Evolutionary conservation across 2,888 invertebrate genomes (phyloP), one percentile per base, ranked within the genome.

Genomic region (Onthophagus sagittarius): DNA sequence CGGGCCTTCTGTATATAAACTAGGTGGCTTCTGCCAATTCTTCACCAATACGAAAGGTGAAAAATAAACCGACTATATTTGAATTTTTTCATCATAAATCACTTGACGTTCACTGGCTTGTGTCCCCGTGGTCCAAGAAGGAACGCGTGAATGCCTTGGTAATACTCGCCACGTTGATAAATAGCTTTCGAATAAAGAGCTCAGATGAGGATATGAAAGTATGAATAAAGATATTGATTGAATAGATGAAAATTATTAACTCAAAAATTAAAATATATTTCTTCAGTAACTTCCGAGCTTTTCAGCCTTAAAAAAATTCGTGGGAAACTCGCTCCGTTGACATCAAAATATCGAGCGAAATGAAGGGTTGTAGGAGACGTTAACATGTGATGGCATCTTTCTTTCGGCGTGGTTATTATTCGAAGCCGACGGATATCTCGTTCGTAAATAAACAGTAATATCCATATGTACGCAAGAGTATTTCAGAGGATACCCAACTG

Each of bases 41-140:
- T 67, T n/a, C n/a, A n/a, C 23, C 31, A 32, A 67, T 7, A 23
- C 67, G 67, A 23, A 23, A 23, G 13, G 31, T 23, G 31, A 67
- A 67, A 67, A 67, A 67, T 67, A 67, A 67, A 67, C 67, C 32
- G n/a, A 31, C 67, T 23, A 23, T 32, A 67, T 67, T 67, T 67
- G 67, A 67, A 67, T 67, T 67, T 67, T 67, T 67, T 67, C 67
- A 67, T 23, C 67, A 67, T 67, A 67, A 67, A 67, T 67, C 67
- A 31, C 31, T 23, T 31, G 31, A 67, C 67, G 67, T 32, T 32
- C 23, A 31, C 9, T 53, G 39, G 39, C 6, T 53, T 53, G 39
- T 53, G 39, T 53, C 39, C 39, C 39, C 39, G 39, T 53, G 39
- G 39, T 53, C 39, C 39, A 53, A 7, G 39, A 53, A 53, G 39